phyloP scores from a whole-genome alignment of 2,113 vertebrate species.

The Catharus minimus region DNA sequence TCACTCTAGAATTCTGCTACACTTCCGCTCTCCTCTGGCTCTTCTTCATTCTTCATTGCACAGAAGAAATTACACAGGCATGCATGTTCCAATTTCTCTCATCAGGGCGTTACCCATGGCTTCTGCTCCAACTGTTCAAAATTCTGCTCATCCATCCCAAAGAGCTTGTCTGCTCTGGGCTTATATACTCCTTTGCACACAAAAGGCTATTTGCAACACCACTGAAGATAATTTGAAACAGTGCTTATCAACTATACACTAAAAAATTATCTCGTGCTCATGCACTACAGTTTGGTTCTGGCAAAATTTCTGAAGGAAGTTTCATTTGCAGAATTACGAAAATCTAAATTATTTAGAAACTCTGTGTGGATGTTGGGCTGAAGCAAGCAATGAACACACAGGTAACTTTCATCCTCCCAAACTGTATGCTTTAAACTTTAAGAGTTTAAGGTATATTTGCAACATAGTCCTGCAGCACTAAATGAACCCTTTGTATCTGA shows the following conservation, averaged over 20 bases:
- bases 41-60: slow-evolving; percentile 2
- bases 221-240: background rate
- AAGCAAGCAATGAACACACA: background rate
- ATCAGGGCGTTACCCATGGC: background rate
- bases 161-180: background rate
- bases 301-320: background rate
- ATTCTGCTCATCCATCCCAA: background rate
- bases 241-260: background rate
- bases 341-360: background rate
- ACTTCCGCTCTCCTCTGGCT: background rate
- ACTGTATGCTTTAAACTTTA: background rate
- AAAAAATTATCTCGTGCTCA: rapidly evolving
- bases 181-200: background rate
- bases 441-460: background rate
- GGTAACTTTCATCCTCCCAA: background rate
- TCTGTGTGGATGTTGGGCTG: background rate
- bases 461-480: background rate
- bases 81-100: background rate
- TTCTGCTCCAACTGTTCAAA: slow-evolving; percentile 1
- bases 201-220: background rate
- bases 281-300: background rate
- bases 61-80: background rate
- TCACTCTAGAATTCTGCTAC: background rate
- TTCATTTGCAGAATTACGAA: background rate
- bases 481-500: background rate